Percentiles rank a stretch among this genome's conserved stretches.
Evolutionary conservation across 2,888 invertebrate species (phyloP).

Genomic region (Onthophagus sagittarius): DNA sequence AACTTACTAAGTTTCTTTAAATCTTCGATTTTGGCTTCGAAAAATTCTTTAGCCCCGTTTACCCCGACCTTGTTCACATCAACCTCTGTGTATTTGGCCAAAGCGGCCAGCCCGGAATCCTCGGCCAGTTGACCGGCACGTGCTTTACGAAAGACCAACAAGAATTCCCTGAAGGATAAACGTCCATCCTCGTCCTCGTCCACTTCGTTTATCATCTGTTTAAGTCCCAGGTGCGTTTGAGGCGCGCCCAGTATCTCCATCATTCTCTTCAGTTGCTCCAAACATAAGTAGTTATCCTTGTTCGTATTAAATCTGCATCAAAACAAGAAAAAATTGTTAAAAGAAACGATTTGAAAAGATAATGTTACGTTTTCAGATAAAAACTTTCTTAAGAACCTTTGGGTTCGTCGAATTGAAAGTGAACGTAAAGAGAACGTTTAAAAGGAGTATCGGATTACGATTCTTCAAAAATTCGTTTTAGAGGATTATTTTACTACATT

Average conservation of each 20-base stretch:
- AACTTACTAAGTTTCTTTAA: constrained; percentile 80
- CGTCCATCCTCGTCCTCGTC: constrained; percentile 82
- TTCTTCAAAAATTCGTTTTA: too few species aligned
- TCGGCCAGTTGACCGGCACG: constrained; percentile 84
- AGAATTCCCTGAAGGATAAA: constrained; percentile 88
- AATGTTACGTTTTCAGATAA: too few species aligned
- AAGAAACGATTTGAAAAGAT: background rate
- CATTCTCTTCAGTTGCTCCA: constrained; percentile 90
- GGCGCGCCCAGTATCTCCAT: constrained; percentile 95
- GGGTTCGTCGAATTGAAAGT: too few species aligned
- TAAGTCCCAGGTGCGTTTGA: constrained; percentile 91
- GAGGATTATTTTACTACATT: too few species aligned
- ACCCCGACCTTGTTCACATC: constrained; percentile 94
- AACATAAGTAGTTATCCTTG: constrained; percentile 82
- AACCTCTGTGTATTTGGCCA: constrained; percentile 85
- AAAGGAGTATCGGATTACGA: too few species aligned
- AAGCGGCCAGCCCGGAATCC: constrained; percentile 80
- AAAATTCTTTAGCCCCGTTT: constrained; percentile 91
- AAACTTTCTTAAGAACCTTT: too few species aligned
- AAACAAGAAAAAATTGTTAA: background rate
- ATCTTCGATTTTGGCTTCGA: constrained; percentile 92
- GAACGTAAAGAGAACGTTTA: too few species aligned
- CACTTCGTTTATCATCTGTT: constrained; percentile 91
- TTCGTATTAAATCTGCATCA: constrained; percentile 83
- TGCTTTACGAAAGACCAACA: constrained; percentile 82